Evolutionary conservation across 2,888 invertebrate species (phyloP).

Genomic region (Macrosoma leucophasiata): DNA sequence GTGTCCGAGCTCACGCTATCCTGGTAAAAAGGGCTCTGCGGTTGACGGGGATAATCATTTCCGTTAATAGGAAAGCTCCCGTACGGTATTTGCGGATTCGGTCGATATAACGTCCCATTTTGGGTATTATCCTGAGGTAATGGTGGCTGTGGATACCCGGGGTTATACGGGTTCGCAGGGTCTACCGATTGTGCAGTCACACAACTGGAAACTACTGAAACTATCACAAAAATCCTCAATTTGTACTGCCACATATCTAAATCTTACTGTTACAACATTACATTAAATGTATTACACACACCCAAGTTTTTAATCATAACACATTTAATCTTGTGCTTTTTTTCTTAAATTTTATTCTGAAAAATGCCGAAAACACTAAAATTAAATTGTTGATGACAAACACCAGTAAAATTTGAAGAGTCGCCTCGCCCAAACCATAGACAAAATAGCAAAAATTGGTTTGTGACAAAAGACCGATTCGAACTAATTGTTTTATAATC

Average conservation of each 20-base stretch:
- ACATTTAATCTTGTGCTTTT: no score
- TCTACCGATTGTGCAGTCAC: slow-evolving; percentile 52
- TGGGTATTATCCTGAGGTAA: slow-evolving; percentile 39
- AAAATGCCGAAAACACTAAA: no score
- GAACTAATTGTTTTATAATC: no score
- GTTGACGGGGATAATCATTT: slow-evolving; percentile 46
- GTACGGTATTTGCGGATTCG: slow-evolving; percentile 55
- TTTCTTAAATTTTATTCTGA: no score
- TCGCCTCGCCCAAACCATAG: slow-evolving; percentile 41
- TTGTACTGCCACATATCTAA: no score
- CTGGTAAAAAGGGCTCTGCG: slow-evolving; percentile 64
- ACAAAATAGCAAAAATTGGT: no score
- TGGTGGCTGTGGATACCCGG: slow-evolving; percentile 49
- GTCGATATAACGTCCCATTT: slow-evolving; percentile 48
- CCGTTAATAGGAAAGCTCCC: slow-evolving; percentile 58
- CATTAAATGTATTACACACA: no score
- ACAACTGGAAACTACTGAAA: slow-evolving; percentile 41
- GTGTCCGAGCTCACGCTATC: slow-evolving; percentile 46
- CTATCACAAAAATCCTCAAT: slow-evolving; percentile 42
- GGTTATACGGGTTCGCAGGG: slow-evolving; percentile 43
- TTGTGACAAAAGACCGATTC: no score
- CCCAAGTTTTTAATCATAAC: no score
- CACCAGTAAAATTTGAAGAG: no score
- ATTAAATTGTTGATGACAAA: no score
- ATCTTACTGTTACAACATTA: no score